Percentiles rank a stretch among this genome's conserved stretches.
phyloP scores from a whole-genome alignment of 2,888 invertebrate genomes.

The Macrosoma leucophasiata region DNA sequence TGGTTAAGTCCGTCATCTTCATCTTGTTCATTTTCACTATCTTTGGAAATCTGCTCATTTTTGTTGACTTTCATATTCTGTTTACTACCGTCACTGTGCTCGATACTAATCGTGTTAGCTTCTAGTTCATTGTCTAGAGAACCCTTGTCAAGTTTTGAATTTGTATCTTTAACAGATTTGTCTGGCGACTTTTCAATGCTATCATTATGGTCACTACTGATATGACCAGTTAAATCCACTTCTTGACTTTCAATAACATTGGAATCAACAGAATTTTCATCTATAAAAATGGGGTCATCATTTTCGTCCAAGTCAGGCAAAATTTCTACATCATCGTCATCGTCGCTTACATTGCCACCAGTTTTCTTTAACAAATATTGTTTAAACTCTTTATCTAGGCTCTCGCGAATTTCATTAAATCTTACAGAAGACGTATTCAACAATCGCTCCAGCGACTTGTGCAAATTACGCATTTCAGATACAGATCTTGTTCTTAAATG shows the following conservation, averaged over 20 bases:
- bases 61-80: conserved; percentile 15
- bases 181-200: conserved; percentile 46
- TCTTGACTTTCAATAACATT: conserved; percentile 46
- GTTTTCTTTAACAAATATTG: conserved; percentile 58
- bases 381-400: conserved; percentile 72
- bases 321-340: conserved; percentile 62
- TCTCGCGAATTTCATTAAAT: conserved; percentile 72
- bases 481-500: conserved; percentile 63
- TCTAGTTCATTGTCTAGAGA: neutral
- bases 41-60: conserved; percentile 12
- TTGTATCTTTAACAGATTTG: conserved; percentile 19
- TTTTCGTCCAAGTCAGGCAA: conserved; percentile 46
- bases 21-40: conserved; percentile 6
- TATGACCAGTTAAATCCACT: conserved; percentile 53
- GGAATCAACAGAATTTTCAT: conserved; percentile 68
- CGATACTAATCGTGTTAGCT: neutral
- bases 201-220: conserved; percentile 69
- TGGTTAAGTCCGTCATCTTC: conserved; percentile 7
- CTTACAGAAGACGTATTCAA: conserved; percentile 71
- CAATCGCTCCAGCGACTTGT: conserved; percentile 72
- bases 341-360: conserved; percentile 40
- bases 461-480: conserved; percentile 68
- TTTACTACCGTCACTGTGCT: conserved; percentile 6
- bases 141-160: too few species aligned
- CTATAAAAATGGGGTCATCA: conserved; percentile 70